Base-by-base conservation (phyloP, 2,113 vertebrate species). In the Paramormyrops kingsleyae region DNA sequence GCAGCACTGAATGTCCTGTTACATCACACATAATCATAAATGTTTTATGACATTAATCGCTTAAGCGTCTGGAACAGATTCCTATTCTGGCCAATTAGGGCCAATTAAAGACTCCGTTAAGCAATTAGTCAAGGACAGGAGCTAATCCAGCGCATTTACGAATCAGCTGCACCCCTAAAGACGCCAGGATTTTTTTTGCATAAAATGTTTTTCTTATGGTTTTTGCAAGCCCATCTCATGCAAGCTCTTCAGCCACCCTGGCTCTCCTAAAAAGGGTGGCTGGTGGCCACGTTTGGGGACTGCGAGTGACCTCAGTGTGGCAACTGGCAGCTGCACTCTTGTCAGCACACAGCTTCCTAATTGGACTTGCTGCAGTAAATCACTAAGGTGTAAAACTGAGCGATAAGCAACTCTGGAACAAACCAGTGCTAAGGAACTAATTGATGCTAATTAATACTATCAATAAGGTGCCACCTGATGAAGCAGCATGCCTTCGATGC, bases 1-100 rank as follows among this genome's bases (percentile, higher is more conserved):
- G 12, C 50, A 53, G 85, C 47, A 52, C n/a, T 47, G 49, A 52
- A 86, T 46, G 85, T 50, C n/a, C 13, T 46, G 50, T 87, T 53
- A 87, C 50, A 53, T 87, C 47, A 27, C 17, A 17, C 42, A 46
- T 31, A 46, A 42, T 62, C 53, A 88, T 88, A 59, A 88, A 66
- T 88, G 87, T 88, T 88, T 88, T 88, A 88, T 88, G 53, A 47
- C 87, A 62, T 88, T 66, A 88, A 66, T 66, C n/a, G 56, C 53
- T 47, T 88, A 88, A 88, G 53, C 56, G 31, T 47, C 31, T 88
- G 53, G 53, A 88, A 66, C 87, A 88, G 59, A 88, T 66, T 59
- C 35, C 87, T 88, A 88, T 88, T 88, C 42, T 24, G 1, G 39
- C 87, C 53, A 88, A 66, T 88, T 88, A 88, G 39, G 56, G 42